These are phyloP conservation scores for Cuniculus paca DNA, from an alignment of 2,797 vertebrate genomes.

Conservation along the genomic window DNA sequence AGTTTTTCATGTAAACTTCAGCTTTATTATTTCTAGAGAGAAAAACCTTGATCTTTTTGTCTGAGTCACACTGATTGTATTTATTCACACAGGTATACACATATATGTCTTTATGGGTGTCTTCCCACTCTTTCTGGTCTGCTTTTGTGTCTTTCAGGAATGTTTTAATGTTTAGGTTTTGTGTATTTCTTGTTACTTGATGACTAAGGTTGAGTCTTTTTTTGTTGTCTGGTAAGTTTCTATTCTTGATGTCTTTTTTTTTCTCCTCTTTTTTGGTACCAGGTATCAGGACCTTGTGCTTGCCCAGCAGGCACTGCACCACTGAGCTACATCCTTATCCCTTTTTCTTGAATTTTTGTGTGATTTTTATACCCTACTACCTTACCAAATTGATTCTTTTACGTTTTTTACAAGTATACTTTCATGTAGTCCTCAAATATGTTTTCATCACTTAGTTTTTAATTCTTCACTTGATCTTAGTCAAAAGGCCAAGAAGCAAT, in stretches of 20 bases:
- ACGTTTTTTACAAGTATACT: not conserved
- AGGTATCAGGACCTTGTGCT: not conserved
- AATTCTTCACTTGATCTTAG: not conserved
- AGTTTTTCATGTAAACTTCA: constrained; percentile 9
- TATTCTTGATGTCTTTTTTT: not conserved
- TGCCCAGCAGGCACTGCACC: not conserved
- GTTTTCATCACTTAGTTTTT: constrained; percentile 13
- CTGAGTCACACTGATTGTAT: not conserved
- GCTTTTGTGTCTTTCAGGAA: not conserved
- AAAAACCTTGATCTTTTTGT: constrained; percentile 22
- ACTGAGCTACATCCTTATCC: not conserved
- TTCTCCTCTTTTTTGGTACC: not conserved
- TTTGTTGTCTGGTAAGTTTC: constrained; percentile 17
- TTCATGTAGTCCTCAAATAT: constrained; percentile 40
- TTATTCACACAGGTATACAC: not conserved
- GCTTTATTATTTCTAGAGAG: not conserved
- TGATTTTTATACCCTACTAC: constrained; percentile 19
- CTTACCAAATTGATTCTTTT: constrained; percentile 24
- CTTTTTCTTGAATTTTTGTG: constrained; percentile 20
- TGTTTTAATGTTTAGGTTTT: constrained; percentile 50
- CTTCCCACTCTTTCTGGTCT: constrained; percentile 1
- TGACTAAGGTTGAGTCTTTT: constrained; percentile 27
- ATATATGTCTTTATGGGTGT: not conserved
- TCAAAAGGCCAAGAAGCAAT: not conserved
- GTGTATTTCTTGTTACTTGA: not conserved